phyloP scores from a whole-genome alignment of 2,888 invertebrate species.

The Diarsia brunnea region DNA sequence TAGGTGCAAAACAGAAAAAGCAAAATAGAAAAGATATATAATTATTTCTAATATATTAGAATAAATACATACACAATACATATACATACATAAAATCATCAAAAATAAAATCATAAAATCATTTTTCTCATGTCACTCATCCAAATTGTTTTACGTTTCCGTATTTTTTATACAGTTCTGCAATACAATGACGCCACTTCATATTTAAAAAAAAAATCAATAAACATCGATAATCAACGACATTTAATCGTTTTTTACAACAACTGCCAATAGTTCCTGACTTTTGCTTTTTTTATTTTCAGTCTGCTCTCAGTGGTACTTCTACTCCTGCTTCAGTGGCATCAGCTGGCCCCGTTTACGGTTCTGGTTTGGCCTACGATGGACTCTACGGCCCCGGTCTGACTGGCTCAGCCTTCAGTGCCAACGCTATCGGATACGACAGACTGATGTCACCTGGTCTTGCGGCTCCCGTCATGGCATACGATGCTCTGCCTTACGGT shows the following conservation, averaged over 20 bases:
- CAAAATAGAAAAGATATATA: too few species aligned
- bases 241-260: neutral
- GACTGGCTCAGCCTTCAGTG: conserved; percentile 2
- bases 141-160: neutral
- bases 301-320: conserved; percentile 46
- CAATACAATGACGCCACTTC: neutral
- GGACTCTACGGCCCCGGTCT: conserved; percentile 11
- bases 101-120: too few species aligned
- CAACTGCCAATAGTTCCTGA: neutral
- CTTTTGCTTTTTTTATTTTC: conserved; percentile 8
- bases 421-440: conserved; percentile 17
- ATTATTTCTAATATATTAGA: too few species aligned
- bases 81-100: too few species aligned
- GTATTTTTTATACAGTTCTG: too few species aligned
- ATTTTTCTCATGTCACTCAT: too few species aligned
- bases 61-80: too few species aligned
- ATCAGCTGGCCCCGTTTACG: neutral
- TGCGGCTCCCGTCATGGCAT: neutral
- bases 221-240: neutral
- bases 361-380: conserved; percentile 5
- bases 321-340: conserved; percentile 37
- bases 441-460: conserved; percentile 9
- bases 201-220: neutral
- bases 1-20: too few species aligned
- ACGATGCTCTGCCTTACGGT: conserved; percentile 1